Evolutionary conservation across 2,797 vertebrate genomes (phyloP), one percentile per base, ranked within the genome.

Genomic region (Phaenicophaeus curvirostris): DNA sequence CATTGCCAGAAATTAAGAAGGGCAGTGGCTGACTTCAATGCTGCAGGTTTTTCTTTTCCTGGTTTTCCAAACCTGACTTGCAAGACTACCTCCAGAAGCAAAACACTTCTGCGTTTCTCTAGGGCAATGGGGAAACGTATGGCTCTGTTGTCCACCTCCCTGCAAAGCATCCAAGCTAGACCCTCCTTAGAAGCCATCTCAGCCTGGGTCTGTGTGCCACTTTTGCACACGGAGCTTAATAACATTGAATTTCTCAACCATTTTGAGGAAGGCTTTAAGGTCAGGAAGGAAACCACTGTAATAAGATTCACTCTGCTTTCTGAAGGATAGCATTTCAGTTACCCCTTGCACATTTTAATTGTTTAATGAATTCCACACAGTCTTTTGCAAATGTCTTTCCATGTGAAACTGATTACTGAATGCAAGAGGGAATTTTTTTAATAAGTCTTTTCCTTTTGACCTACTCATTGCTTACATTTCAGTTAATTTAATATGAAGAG

Each of bases 391-490:
- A 50, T 33, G 15, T 12, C 51, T 62, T 84, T 84, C 35, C 91
- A 92, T 92, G 42, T 66, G 68, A 89, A 93, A 85, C 82, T 81
- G 87, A 85, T 92, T 93, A 83, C 51, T 83, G 62, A 80, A 42
- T 53, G 37, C 79, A 86, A 93, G 69, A 84, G 62, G 65, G 73
- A 83, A 6, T 90, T 81, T 84, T 94, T 73, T 85, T 66, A 87
- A 37, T 76, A 77, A 85, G 85, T 71, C 72, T 86, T 93, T 89
- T 95, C 54, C 92, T 95, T 94, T 91, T 91, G 91, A 94, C 85
- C 85, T 87, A 41, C 51, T 81, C 46, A 0, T 65, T 95, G 66
- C 93, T 94, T 94, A 73, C 82, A 81, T 80, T 92, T 92, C 73
- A 88, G 55, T 68, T 90, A 80, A 89, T 77, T 94, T 92, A 87